Evolutionary conservation across 2,113 vertebrate species (phyloP), one percentile per base, ranked within the genome.

Genomic region (Paratilapia polleni): DNA sequence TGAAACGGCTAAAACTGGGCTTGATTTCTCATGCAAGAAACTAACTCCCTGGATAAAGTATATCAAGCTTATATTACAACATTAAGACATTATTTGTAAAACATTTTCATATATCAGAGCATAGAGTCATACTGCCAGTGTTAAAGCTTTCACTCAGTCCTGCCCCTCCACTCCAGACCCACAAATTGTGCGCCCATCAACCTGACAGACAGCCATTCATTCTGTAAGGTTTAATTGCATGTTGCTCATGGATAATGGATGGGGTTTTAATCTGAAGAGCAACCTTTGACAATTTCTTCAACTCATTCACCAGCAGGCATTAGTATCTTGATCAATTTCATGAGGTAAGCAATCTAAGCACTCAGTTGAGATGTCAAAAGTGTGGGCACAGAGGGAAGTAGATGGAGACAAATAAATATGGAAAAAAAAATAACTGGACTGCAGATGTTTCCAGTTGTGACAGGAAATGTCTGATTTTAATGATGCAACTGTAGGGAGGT

Each of bases 321-420:
- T 80, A 86, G 68, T 64, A 74, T 86, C 70, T 41, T 83, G 43
- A 91, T 89, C 81, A 80, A 54, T 77, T 84, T 78, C 80, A 70
- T n/a, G 43, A 78, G 74, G 41, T 41, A 87, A 76, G 86, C 13
- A 3, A 77, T 43, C 26, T 28, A 59, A 15, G 75, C 54, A 24
- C 83, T 34, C 63, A 47, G 49, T 6, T 15, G 52, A 68, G 80
- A 74, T 11, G 20, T 52, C 8, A 19, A 36, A 31, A 56, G 22
- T 60, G 38, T 20, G 43, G 17, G 66, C 7, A 22, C 2, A 15
- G n/a, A 22, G 17, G 52, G n/a, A 47, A 49, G 28, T 66, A 64
- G 68, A 87, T 43, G 34, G 87, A 28, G 4, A 49, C 22, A 74
- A 24, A 85, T 78, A 89, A 41, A 56, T 56, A n/a, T 56, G 52